Evolutionary conservation across 2,888 invertebrate genomes (phyloP).

Genomic region (Chydorus sphaericus): DNA sequence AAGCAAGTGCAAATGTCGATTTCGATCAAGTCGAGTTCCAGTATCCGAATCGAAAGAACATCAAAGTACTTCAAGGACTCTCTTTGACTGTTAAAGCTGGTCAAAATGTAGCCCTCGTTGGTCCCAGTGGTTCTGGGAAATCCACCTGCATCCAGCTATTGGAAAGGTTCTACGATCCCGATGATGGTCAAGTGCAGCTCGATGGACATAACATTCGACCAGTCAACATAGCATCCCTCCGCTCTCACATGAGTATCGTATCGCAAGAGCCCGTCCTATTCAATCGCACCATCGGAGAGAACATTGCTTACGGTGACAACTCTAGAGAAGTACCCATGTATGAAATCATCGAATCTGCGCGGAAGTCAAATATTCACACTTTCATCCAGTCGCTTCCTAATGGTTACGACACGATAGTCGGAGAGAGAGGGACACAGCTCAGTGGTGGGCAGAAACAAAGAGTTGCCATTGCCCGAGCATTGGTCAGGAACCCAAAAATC

Average conservation of each 20-base stretch:
- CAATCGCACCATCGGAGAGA: slow-evolving; percentile 71
- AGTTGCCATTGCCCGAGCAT: slow-evolving; percentile 46
- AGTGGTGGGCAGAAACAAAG: slow-evolving; percentile 73
- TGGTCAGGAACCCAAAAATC: slow-evolving; percentile 36
- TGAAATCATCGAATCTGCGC: slow-evolving; percentile 62
- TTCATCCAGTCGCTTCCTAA: slow-evolving; percentile 59
- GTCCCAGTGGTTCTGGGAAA: slow-evolving; percentile 54
- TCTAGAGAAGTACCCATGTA: slow-evolving; percentile 43
- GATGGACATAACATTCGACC: neutral
- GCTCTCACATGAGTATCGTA: slow-evolving; percentile 69
- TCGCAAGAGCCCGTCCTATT: slow-evolving; percentile 86
- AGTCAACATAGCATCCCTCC: too few relatives aligned
- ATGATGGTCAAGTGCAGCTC: slow-evolving; percentile 27
- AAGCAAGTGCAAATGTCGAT: slow-evolving; percentile 41
- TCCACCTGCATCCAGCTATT: slow-evolving; percentile 65
- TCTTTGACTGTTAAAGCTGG: slow-evolving; percentile 50
- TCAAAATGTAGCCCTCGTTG: slow-evolving; percentile 55
- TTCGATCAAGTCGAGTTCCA: slow-evolving; percentile 56
- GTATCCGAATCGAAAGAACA: slow-evolving; percentile 66
- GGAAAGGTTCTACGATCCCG: slow-evolving; percentile 62
- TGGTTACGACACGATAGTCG: slow-evolving; percentile 61
- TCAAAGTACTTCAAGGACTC: slow-evolving; percentile 54
- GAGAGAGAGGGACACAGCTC: slow-evolving; percentile 54
- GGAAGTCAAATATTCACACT: slow-evolving; percentile 72
- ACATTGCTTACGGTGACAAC: slow-evolving; percentile 86